Evolutionary conservation across 2,888 invertebrate species (phyloP).

Genomic region (Cryptus viduatorius): DNA sequence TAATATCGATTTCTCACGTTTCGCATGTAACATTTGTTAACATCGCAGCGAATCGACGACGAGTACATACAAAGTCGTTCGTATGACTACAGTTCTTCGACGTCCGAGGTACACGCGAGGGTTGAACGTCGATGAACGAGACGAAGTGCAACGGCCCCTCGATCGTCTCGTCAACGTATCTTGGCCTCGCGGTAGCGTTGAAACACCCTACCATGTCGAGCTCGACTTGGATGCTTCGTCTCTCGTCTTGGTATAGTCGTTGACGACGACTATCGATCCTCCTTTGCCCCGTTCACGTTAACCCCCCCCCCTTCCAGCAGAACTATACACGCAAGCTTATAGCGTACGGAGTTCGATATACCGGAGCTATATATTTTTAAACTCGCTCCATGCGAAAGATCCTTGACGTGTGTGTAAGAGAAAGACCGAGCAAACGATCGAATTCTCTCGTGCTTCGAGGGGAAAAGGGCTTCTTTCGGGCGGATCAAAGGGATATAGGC

Average conservation of each 20-base stretch:
- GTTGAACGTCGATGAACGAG: slow-evolving; percentile 50
- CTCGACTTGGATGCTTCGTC: slow-evolving; percentile 60
- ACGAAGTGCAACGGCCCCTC: slow-evolving; percentile 59
- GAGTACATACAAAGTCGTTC: background rate
- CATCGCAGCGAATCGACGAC: slow-evolving; percentile 14
- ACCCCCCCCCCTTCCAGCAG: slow-evolving; percentile 24
- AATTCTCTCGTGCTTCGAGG: slow-evolving; percentile 45
- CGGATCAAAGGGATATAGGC: slow-evolving; percentile 27
- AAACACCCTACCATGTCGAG: slow-evolving; percentile 60
- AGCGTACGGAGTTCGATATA: slow-evolving; percentile 43
- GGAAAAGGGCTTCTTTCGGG: slow-evolving; percentile 18
- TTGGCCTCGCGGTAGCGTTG: slow-evolving; percentile 53
- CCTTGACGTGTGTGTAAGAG: slow-evolving; percentile 21
- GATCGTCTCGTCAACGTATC: slow-evolving; percentile 55
- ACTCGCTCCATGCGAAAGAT: slow-evolving; percentile 7
- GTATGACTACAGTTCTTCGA: background rate
- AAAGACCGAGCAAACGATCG: slow-evolving; percentile 51
- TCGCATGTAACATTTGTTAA: slow-evolving; percentile 28
- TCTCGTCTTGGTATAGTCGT: slow-evolving; percentile 56
- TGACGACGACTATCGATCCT: slow-evolving; percentile 65
- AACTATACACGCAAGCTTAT: slow-evolving; percentile 54
- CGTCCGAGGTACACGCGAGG: slow-evolving; percentile 22
- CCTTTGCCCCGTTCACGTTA: slow-evolving; percentile 54
- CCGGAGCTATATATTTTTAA: slow-evolving; percentile 32
- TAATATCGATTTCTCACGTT: slow-evolving; percentile 31